Conservation (phyloP, 2,113 vertebrate species). For the Amblyopsis rosae region DNA sequence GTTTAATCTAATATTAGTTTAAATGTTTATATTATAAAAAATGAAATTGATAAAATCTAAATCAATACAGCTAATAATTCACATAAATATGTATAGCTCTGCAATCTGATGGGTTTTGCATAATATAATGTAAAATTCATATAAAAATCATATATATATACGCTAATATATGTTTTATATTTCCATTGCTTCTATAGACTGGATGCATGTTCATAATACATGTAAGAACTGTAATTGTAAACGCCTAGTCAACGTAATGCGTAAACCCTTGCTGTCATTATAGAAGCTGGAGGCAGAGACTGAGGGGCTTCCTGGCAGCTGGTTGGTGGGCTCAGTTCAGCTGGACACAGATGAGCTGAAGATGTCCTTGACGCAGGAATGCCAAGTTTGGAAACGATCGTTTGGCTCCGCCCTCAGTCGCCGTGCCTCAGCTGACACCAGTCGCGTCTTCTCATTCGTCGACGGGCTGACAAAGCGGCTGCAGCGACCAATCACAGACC, state of each 20-base stretch:
- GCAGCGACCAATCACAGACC: slow-evolving; percentile 77
- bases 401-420: slow-evolving; percentile 79
- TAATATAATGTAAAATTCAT: too few relatives aligned
- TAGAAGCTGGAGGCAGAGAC: slow-evolving; percentile 80
- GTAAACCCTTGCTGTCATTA: slow-evolving; percentile 8
- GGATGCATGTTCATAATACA: too few relatives aligned
- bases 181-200: slow-evolving; percentile 3
- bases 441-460: slow-evolving; percentile 74
- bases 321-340: slow-evolving; percentile 66
- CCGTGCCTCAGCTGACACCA: slow-evolving; percentile 72
- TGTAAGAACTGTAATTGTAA: too few relatives aligned
- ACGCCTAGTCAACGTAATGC: background rate
- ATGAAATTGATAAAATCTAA: too few relatives aligned
- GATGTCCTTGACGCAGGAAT: slow-evolving; percentile 79
- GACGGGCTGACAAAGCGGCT: slow-evolving; percentile 76
- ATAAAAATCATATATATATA: too few relatives aligned
- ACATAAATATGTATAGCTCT: too few relatives aligned
- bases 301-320: slow-evolving; percentile 71
- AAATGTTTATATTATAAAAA: too few relatives aligned
- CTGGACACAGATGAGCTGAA: slow-evolving; percentile 75
- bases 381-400: slow-evolving; percentile 74
- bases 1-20: too few relatives aligned
- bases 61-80: too few relatives aligned
- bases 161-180: background rate
- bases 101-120: too few relatives aligned